Evolutionary conservation across 2,888 invertebrate species (phyloP).

Genomic region (Ophonus ardosiacus): DNA sequence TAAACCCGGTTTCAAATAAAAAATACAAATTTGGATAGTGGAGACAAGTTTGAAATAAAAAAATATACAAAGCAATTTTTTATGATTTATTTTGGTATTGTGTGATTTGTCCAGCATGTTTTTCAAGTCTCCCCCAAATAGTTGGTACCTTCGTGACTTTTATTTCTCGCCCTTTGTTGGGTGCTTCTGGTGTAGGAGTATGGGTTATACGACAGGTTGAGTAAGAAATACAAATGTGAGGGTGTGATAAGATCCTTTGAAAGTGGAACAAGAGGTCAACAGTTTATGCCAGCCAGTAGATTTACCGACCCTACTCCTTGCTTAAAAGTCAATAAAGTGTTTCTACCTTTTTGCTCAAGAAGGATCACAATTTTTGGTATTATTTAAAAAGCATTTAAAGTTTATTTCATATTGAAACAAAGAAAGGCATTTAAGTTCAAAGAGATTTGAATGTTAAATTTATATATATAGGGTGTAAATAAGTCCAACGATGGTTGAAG

Average conservation of each 20-base stretch:
- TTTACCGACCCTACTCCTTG: background rate
- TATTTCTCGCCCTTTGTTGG: background rate
- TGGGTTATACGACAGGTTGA: conserved; percentile 26
- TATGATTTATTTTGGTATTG: background rate
- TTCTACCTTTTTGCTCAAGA: background rate
- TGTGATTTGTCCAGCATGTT: background rate
- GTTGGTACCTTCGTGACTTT: background rate
- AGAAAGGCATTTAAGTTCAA: too few relatives aligned
- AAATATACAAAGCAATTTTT: too few relatives aligned
- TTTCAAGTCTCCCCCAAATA: background rate
- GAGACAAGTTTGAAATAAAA: background rate
- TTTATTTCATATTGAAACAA: too few relatives aligned
- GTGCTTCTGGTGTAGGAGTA: background rate
- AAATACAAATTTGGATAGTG: too few relatives aligned
- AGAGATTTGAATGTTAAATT: too few relatives aligned
- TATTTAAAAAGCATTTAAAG: too few relatives aligned
- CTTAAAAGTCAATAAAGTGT: conserved; percentile 31
- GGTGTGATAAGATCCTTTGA: conserved; percentile 39
- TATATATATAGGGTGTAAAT: too few relatives aligned
- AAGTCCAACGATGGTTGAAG: conserved; percentile 81
- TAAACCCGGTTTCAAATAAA: too few relatives aligned
- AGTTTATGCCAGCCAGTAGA: conserved; percentile 22
- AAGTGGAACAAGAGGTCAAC: conserved; percentile 49
- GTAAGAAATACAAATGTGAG: conserved; percentile 40
- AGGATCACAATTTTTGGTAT: too few relatives aligned